Conservation (phyloP, 2,797 vertebrate genomes). For the Ambastaia sidthimunki region DNA sequence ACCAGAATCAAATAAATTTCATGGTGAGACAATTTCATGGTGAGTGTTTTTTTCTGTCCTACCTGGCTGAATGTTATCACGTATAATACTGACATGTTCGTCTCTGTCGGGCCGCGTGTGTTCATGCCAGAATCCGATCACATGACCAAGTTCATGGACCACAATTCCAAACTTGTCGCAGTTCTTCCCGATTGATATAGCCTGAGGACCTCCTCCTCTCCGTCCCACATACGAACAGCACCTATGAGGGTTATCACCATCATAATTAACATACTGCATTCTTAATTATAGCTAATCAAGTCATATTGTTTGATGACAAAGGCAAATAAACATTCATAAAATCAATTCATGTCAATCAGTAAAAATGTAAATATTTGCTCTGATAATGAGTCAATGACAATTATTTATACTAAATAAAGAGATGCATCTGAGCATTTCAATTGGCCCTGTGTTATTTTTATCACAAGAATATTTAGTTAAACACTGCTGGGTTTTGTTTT, state of each 20-base stretch:
- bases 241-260: conserved; percentile 65
- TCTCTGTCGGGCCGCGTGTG: conserved; percentile 89
- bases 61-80: conserved; percentile 91
- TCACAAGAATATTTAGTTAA: too few species aligned
- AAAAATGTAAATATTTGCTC: not conserved
- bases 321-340: not conserved
- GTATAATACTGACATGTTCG: conserved; percentile 86
- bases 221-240: conserved; percentile 90
- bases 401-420: not conserved
- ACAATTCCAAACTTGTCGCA: conserved; percentile 92
- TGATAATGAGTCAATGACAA: not conserved
- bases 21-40: too few species aligned
- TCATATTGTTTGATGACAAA: not conserved
- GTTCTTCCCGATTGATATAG: conserved; percentile 91
- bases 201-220: conserved; percentile 86
- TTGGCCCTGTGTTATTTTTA: too few species aligned
- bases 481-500: too few species aligned
- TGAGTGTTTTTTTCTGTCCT: conserved; percentile 40
- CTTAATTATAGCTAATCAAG: not conserved
- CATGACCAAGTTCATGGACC: conserved; percentile 87
- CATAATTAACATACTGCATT: not conserved
- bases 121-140: conserved; percentile 91
- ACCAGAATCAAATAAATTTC: not conserved
- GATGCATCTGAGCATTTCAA: not conserved
- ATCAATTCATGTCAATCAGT: not conserved